These are phyloP conservation scores for Clarias laeviceps DNA, from an alignment of 2,797 vertebrate genomes.

Conservation along the genomic window DNA sequence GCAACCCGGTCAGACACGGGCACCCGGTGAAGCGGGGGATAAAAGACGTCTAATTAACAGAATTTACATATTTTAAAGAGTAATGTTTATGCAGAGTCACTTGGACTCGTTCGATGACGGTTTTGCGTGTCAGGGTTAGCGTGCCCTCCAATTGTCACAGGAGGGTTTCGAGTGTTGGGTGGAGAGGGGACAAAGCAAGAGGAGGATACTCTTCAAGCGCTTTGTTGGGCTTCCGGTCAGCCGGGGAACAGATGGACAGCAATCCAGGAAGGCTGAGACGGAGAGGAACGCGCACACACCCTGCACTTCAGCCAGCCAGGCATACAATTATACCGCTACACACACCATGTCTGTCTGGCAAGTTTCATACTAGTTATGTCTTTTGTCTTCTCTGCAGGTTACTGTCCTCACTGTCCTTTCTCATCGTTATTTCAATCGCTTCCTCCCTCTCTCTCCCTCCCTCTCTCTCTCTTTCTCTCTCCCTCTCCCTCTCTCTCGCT, in stretches of 20 bases:
- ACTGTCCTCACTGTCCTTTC: slow-evolving; percentile 39
- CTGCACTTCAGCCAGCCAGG: slow-evolving; percentile 3
- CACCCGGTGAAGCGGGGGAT: background rate
- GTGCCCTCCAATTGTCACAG: slow-evolving; percentile 12
- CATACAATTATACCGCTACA: slow-evolving; percentile 31
- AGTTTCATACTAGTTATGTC: slow-evolving; percentile 29
- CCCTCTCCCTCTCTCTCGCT: slow-evolving; percentile 15
- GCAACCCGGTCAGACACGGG: slow-evolving; percentile 3
- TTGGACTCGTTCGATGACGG: background rate
- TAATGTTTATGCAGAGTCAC: slow-evolving; percentile 9
- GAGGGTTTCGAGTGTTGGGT: background rate
- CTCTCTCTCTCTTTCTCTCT: slow-evolving; percentile 1
- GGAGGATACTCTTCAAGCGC: slow-evolving; percentile 23
- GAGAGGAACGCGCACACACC: slow-evolving; percentile 33
- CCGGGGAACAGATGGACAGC: slow-evolving; percentile 54
- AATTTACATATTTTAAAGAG: slow-evolving; percentile 37
- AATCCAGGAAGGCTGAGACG: slow-evolving; percentile 28
- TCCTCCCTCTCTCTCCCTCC: background rate
- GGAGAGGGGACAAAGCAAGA: slow-evolving; percentile 2
- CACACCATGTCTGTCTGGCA: slow-evolving; percentile 23
- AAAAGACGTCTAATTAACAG: slow-evolving; percentile 32
- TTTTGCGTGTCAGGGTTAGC: slow-evolving; percentile 27
- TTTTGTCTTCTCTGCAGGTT: slow-evolving; percentile 41
- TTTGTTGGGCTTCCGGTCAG: slow-evolving; percentile 39
- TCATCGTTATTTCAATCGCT: slow-evolving; percentile 21